phyloP scores from a whole-genome alignment of 1,140 invertebrate genomes.

The Spodoptera litura region DNA sequence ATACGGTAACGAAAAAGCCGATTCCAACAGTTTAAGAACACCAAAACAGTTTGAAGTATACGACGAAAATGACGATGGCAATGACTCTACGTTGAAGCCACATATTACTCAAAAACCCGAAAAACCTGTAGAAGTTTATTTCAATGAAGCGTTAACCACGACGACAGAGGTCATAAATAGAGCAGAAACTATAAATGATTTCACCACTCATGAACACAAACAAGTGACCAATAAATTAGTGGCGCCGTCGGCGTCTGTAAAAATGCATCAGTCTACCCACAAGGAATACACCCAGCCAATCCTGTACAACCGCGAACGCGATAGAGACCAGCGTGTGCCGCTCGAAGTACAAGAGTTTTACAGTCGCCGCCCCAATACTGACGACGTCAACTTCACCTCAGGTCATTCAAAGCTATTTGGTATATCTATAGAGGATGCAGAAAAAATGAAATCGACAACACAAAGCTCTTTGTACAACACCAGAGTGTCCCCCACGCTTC shows the following conservation, averaged over 20 bases:
- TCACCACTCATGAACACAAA: constrained; percentile 58
- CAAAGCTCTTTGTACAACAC: constrained; percentile 85
- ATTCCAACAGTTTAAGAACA: constrained; percentile 68
- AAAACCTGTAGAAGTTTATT: constrained; percentile 77
- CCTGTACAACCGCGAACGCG: neutral
- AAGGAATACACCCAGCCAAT: constrained; percentile 47
- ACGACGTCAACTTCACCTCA: constrained; percentile 85
- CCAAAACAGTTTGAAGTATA: constrained; percentile 67
- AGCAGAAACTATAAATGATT: constrained; percentile 71
- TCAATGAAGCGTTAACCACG: constrained; percentile 64
- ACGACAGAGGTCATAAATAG: constrained; percentile 70
- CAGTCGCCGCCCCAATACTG: constrained; percentile 50
- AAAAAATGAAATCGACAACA: constrained; percentile 83
- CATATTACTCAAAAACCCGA: constrained; percentile 82
- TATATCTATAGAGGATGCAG: constrained; percentile 87
- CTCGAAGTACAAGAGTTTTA: constrained; percentile 67
- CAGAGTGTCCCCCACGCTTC: constrained; percentile 87
- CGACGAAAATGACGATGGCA: constrained; percentile 57
- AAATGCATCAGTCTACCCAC: constrained; percentile 49
- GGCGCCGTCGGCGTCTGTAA: constrained; percentile 55
- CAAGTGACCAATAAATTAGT: constrained; percentile 58
- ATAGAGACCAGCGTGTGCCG: constrained; percentile 41
- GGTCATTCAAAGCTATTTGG: constrained; percentile 88
- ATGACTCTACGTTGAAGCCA: constrained; percentile 76
- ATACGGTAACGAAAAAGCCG: constrained; percentile 82